Evolutionary conservation across 1,140 invertebrate species (phyloP).

Genomic region (Drosophila nigromelanica): DNA sequence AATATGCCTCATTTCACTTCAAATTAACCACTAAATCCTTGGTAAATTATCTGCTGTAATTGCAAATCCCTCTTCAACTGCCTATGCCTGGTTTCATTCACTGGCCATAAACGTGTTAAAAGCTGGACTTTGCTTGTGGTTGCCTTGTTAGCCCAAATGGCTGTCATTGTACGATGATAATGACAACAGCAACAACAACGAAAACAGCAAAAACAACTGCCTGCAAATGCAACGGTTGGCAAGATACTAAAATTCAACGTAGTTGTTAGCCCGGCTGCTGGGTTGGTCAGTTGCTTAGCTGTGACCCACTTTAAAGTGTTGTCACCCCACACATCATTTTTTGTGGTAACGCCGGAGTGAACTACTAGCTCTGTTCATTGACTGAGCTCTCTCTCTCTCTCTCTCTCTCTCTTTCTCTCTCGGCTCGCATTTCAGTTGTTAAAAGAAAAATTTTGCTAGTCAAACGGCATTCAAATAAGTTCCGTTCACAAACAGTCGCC

Average conservation of each 20-base stretch:
- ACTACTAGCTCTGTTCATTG: slow-evolving; percentile 8
- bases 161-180: slow-evolving; percentile 40
- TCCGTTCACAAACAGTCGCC: slow-evolving; percentile 65
- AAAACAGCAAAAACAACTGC: too few relatives aligned
- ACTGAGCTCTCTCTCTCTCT: slow-evolving; percentile 15
- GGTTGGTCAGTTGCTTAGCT: slow-evolving; percentile 14
- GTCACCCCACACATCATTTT: not conserved
- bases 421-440: slow-evolving; percentile 55
- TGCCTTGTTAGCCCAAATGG: slow-evolving; percentile 37
- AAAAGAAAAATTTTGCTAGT: slow-evolving; percentile 63
- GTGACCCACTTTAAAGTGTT: slow-evolving; percentile 55
- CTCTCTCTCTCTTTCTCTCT: not conserved
- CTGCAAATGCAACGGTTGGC: slow-evolving; percentile 20
- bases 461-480: slow-evolving; percentile 78
- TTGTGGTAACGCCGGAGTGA: slow-evolving; percentile 10
- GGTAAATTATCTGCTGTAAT: not conserved
- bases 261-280: slow-evolving; percentile 44
- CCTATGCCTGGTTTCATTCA: not conserved
- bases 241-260: slow-evolving; percentile 34
- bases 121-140: slow-evolving; percentile 29
- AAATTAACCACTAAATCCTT: not conserved
- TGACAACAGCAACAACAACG: slow-evolving; percentile 10
- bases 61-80: not conserved
- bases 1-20: too few relatives aligned
- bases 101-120: slow-evolving; percentile 47